Percentiles rank a stretch among this genome's conserved stretches.
Conservation (phyloP, 2,797 vertebrate species). For the Zenarchopterus dispar region DNA sequence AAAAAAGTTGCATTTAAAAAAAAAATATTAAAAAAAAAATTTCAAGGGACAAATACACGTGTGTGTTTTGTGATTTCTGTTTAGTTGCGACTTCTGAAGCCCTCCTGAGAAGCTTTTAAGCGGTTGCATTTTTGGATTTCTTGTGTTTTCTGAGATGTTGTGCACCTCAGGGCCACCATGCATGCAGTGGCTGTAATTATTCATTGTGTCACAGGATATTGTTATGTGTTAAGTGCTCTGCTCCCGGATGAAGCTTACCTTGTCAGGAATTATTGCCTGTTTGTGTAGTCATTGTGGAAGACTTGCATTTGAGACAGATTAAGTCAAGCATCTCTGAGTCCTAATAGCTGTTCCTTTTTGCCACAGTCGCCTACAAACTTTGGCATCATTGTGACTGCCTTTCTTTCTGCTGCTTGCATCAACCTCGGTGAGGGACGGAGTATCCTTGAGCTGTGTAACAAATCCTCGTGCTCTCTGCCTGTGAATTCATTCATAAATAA, state of each 20-base stretch:
- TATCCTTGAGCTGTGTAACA: slow-evolving; percentile 15
- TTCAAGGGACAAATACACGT: no score
- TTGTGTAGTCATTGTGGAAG: slow-evolving; percentile 7
- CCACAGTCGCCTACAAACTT: slow-evolving; percentile 10
- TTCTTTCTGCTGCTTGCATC: not conserved
- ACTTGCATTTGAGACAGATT: not conserved
- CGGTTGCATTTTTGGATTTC: not conserved
- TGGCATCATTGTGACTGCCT: not conserved
- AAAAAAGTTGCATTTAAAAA: no score
- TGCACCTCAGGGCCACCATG: not conserved
- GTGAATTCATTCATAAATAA: not conserved
- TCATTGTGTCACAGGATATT: slow-evolving; percentile 2
- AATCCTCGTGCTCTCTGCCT: not conserved
- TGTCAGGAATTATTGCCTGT: slow-evolving; percentile 22
- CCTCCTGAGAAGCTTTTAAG: no score
- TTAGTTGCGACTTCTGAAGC: no score
- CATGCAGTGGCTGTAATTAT: slow-evolving; percentile 8
- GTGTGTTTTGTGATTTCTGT: no score
- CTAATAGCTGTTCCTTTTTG: slow-evolving; percentile 21
- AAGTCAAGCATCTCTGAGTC: slow-evolving; percentile 24
- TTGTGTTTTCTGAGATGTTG: not conserved
- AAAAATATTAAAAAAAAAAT: no score
- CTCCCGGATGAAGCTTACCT: slow-evolving; percentile 3
- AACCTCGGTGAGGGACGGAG: not conserved
- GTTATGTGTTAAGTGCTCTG: slow-evolving; percentile 19